Base-by-base conservation (phyloP, 2,113 vertebrate species). In the Sylvilagus bachmani region DNA sequence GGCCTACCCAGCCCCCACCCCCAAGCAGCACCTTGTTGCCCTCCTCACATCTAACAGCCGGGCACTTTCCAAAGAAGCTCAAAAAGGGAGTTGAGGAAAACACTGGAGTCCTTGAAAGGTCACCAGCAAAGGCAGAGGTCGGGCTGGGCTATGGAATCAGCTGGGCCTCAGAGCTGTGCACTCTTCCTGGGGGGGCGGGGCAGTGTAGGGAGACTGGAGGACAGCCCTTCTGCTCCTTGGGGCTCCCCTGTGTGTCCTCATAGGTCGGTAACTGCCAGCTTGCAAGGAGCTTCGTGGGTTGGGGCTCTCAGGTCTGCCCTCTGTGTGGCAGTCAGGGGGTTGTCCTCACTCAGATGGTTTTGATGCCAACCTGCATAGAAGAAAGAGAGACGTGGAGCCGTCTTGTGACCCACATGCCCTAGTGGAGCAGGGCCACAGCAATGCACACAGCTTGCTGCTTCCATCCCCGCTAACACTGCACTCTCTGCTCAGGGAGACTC, bases 401-500 rank as follows among this genome's bases (percentile, higher is more conserved):
- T 10, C 25, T 49, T 29, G 70, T 27, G 21, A 4, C 36, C 85
- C 51, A 16, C 36, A 22, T 1, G 44, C 44, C 44, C 44, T 44
- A 44, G 44, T 44, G 7, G 44, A 44, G 44, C 44, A 44, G 44
- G 5, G 44, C 44, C 44, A 44, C 44, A 38, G 33, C 13, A 13
- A 33, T 25, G 25, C 8, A 1, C 49, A 49, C 31, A 8, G 19
- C 24, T 64, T 53, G 73, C 27, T 49, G 2, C 33, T 33, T 27
- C 49, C 11, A 25, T 78, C 12, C 69, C 29, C 12, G 25, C 2
- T 12, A 51, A 17, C 21, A 7, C 6, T 70, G 22, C 53, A 36
- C 4, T 92, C 36, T 97, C 9, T 93, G 53, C 80, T 80, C 92
- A 97, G 96, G 96, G 95, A 49, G 97, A 98, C 51, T 97, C 97